A percentile compares a stretch with the other conserved stretches of the same genome.
phyloP scores from a whole-genome alignment of 1,140 invertebrate species.

The Cotesia vestalis region DNA sequence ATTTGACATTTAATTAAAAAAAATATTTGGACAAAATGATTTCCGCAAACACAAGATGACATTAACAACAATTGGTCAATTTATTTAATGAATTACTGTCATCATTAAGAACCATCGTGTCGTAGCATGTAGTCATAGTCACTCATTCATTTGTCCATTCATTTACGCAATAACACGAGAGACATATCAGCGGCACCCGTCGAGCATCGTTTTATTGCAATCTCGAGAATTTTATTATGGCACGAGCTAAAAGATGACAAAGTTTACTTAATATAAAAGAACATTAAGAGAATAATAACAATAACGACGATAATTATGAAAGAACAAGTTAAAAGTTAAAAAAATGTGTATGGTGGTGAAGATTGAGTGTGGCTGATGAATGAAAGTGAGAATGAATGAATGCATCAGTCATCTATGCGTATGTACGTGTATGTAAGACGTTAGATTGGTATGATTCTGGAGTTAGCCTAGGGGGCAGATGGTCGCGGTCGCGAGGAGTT shows the following conservation, averaged over 20 bases:
- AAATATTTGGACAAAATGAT: slow-evolving; percentile 6
- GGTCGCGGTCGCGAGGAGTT: slow-evolving; percentile 49
- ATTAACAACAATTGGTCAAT: slow-evolving; percentile 4
- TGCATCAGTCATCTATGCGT: neutral
- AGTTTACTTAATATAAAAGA: slow-evolving; percentile 8
- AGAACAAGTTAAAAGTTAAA: slow-evolving; percentile 13
- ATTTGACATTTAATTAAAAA: too few relatives aligned
- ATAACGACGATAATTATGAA: too few relatives aligned
- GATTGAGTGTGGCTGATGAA: slow-evolving; percentile 18
- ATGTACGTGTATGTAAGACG: slow-evolving; percentile 14
- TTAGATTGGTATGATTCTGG: slow-evolving; percentile 28
- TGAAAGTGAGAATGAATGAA: slow-evolving; percentile 8
- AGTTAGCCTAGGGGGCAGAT: slow-evolving; percentile 51
- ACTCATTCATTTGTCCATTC: slow-evolving; percentile 22
- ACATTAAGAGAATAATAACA: neutral
- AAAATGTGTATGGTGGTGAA: neutral
- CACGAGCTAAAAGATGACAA: slow-evolving; percentile 5
- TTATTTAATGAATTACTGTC: slow-evolving; percentile 19
- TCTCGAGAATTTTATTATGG: slow-evolving; percentile 15
- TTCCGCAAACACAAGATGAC: slow-evolving; percentile 24
- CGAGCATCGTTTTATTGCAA: neutral
- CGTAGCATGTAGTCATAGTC: neutral
- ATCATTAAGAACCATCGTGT: neutral
- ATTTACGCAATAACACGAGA: slow-evolving; percentile 13
- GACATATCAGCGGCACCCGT: slow-evolving; percentile 4